These are phyloP conservation scores for Periophthalmus modestus DNA, from an alignment of 2,113 vertebrate genomes.

Conservation along the genomic window DNA sequence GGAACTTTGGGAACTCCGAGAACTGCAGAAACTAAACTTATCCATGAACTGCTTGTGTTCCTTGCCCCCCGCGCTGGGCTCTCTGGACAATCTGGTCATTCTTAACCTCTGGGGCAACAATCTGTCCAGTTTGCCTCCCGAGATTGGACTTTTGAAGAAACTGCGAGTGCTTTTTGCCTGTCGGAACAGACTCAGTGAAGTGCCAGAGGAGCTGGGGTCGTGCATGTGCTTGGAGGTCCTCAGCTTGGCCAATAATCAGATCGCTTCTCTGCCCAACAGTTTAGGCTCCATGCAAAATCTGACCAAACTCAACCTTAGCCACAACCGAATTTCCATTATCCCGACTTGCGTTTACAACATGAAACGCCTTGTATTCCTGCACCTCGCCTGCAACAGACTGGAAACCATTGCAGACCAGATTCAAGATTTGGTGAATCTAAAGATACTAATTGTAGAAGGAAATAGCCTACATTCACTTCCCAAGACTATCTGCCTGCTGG, in stretches of 20 bases:
- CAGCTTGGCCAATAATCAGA: slow-evolving; percentile 89
- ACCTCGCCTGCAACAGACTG: slow-evolving; percentile 88
- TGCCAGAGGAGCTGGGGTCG: slow-evolving; percentile 86
- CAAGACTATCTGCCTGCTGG: slow-evolving; percentile 83
- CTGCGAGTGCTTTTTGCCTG: slow-evolving; percentile 88
- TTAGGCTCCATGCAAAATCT: slow-evolving; percentile 79
- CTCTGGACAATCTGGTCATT: slow-evolving; percentile 86
- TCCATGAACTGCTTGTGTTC: slow-evolving; percentile 84
- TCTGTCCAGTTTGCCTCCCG: slow-evolving; percentile 84
- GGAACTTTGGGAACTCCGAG: slow-evolving; percentile 87
- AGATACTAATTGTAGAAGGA: slow-evolving; percentile 89
- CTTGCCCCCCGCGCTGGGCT: slow-evolving; percentile 81
- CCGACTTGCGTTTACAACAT: slow-evolving; percentile 87
- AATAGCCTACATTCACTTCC: slow-evolving; percentile 87
- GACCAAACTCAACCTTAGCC: slow-evolving; percentile 91
- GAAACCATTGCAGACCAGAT: slow-evolving; percentile 91
- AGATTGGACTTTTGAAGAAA: slow-evolving; percentile 86
- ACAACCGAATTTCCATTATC: slow-evolving; percentile 87
- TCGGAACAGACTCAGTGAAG: slow-evolving; percentile 85
- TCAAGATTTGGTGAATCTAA: slow-evolving; percentile 84
- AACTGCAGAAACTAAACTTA: slow-evolving; percentile 92
- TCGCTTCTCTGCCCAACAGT: slow-evolving; percentile 83
- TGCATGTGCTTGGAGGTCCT: slow-evolving; percentile 88
- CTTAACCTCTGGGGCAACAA: slow-evolving; percentile 88
- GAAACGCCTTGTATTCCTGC: slow-evolving; percentile 87